A percentile compares a stretch with the other conserved stretches of the same genome.
Conservation (phyloP, 2,113 vertebrate genomes). For the Menura novaehollandiae region DNA sequence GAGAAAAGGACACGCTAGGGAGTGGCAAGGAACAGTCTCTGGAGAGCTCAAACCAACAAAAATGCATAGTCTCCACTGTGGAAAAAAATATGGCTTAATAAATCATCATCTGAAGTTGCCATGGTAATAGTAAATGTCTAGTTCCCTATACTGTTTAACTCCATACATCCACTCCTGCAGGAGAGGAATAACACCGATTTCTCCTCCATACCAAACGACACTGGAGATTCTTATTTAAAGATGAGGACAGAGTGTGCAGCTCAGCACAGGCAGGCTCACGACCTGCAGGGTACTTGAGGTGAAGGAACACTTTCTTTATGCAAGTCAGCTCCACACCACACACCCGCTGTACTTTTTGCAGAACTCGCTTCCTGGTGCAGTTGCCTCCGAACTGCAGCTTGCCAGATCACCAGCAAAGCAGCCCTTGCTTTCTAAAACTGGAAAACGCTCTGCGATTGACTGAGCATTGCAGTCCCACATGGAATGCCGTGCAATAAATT, state of each 20-base stretch:
- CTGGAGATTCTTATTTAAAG: background rate
- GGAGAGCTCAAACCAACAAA: slow-evolving; percentile 33
- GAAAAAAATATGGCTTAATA: slow-evolving; percentile 78
- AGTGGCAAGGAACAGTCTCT: background rate
- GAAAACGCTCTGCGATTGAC: slow-evolving; percentile 28
- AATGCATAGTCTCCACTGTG: slow-evolving; percentile 57
- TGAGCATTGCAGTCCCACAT: slow-evolving; percentile 47
- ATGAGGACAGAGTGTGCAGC: slow-evolving; percentile 34
- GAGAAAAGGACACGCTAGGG: background rate
- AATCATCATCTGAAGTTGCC: slow-evolving; percentile 83
- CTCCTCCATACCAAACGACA: background rate
- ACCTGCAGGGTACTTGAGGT: slow-evolving; percentile 34
- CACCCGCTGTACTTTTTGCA: slow-evolving; percentile 51
- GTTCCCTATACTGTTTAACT: slow-evolving; percentile 81
- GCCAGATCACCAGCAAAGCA: slow-evolving; percentile 43
- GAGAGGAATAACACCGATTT: slow-evolving; percentile 39
- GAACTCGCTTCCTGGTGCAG: slow-evolving; percentile 47
- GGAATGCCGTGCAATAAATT: background rate
- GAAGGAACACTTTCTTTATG: slow-evolving; percentile 47
- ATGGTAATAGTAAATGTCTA: slow-evolving; percentile 75
- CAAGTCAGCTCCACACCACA: slow-evolving; percentile 54
- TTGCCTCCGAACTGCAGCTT: slow-evolving; percentile 31
- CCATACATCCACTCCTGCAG: slow-evolving; percentile 68
- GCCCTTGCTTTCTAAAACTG: slow-evolving; percentile 38
- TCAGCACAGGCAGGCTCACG: background rate